phyloP scores from a whole-genome alignment of 2,113 vertebrate genomes.

The Elachura formosa region DNA sequence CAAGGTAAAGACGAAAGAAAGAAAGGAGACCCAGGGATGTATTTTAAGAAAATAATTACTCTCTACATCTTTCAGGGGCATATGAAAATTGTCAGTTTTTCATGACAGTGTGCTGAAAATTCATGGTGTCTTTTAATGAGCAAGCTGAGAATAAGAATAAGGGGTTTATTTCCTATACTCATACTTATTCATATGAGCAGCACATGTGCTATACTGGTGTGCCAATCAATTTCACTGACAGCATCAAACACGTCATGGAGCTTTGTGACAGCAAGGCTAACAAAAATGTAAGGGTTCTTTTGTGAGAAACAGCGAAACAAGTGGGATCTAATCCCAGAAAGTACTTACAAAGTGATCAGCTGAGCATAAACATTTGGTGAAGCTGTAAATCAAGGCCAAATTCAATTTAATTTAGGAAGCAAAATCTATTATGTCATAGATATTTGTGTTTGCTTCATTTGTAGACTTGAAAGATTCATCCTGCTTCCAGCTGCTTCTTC shows the following conservation, averaged over 20 bases:
- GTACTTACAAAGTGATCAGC: not conserved
- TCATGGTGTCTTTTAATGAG: not conserved
- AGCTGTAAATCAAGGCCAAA: not conserved
- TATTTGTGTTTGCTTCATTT: not conserved
- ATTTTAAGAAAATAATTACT: not conserved
- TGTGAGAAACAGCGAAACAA: not conserved
- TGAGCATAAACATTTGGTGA: not conserved
- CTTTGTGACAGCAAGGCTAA: not conserved
- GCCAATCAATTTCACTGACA: not conserved
- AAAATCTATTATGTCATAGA: not conserved
- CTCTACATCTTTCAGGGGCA: not conserved
- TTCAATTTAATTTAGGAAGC: not conserved
- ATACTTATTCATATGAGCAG: not conserved
- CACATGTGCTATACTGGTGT: not conserved
- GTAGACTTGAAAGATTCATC: not conserved
- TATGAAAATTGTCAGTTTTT: not conserved
- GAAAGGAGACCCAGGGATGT: not conserved
- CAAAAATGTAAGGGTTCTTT: not conserved
- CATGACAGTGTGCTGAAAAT: not conserved
- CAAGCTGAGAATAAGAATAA: not conserved
- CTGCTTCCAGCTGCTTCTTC: not conserved
- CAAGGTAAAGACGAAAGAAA: not conserved
- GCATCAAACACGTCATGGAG: not conserved
- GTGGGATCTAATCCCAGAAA: not conserved
- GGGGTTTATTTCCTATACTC: rapidly evolving